These are phyloP conservation scores for Drosophila acutilabella DNA, from an alignment of 2,888 invertebrate genomes.

Conservation along the genomic window DNA sequence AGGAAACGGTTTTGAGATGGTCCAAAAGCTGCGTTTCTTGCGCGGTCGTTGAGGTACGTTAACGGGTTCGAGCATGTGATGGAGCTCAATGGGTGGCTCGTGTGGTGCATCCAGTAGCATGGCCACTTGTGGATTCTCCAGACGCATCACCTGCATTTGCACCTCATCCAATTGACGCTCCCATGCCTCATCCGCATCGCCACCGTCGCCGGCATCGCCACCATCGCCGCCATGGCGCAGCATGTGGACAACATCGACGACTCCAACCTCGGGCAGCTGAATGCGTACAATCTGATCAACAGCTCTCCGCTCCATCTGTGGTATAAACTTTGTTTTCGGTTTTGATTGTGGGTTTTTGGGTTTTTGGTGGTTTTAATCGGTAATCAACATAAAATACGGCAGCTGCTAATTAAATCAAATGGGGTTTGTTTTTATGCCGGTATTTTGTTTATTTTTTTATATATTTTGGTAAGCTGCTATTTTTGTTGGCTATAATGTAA, in stretches of 20 bases:
- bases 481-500: conserved; percentile 2
- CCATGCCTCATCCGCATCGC: conserved; percentile 14
- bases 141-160: conserved; percentile 31
- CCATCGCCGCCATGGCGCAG: conserved; percentile 12
- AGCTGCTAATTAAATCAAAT: conserved; percentile 26
- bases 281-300: conserved; percentile 6
- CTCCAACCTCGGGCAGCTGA: conserved; percentile 12
- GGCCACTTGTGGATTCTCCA: conserved; percentile 43
- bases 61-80: conserved; percentile 36
- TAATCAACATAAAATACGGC: conserved; percentile 56
- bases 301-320: conserved; percentile 13
- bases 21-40: conserved; percentile 68
- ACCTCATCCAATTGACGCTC: conserved; percentile 36
- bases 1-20: conserved; percentile 50
- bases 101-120: conserved; percentile 58
- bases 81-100: conserved; percentile 61
- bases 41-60: conserved; percentile 45
- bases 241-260: conserved; percentile 10
- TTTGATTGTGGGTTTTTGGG: background rate
- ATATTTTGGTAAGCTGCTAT: conserved; percentile 5
- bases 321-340: background rate
- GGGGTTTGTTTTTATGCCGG: background rate
- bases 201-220: conserved; percentile 22
- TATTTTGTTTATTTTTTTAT: conserved; percentile 11
- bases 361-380: background rate